phyloP scores from a whole-genome alignment of 2,113 vertebrate species.

The Pogona vitticeps region DNA sequence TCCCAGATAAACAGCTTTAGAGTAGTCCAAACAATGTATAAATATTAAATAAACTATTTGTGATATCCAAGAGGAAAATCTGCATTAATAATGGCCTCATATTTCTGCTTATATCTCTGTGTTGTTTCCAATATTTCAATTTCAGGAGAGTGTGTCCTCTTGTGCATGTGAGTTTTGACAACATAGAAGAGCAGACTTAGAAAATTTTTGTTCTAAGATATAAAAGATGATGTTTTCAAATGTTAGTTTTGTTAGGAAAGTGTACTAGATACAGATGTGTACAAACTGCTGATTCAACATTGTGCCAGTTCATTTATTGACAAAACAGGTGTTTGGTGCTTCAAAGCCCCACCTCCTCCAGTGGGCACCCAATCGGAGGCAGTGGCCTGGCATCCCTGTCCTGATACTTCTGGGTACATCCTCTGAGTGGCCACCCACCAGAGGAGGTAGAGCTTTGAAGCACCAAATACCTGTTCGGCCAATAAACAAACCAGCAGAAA shows the following conservation, averaged over 20 bases:
- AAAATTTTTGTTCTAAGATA: background rate
- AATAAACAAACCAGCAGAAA: too few relatives aligned
- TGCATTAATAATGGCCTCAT: conserved; percentile 33
- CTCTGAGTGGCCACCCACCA: too few relatives aligned
- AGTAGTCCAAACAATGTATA: conserved; percentile 47
- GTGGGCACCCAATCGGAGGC: too few relatives aligned
- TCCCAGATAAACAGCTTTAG: conserved; percentile 54
- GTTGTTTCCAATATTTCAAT: background rate
- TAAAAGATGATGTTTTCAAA: background rate
- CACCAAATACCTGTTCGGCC: too few relatives aligned
- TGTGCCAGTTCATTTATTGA: too few relatives aligned
- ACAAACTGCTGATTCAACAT: background rate
- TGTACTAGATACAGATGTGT: background rate
- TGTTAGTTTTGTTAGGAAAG: background rate
- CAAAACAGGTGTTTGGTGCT: too few relatives aligned
- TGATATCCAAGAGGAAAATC: conserved; percentile 39
- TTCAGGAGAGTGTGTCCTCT: too few relatives aligned
- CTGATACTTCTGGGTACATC: too few relatives aligned
- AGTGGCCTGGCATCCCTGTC: too few relatives aligned
- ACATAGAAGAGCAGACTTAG: background rate
- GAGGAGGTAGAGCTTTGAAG: too few relatives aligned
- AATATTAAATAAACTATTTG: conserved; percentile 52
- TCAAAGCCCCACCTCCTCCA: too few relatives aligned
- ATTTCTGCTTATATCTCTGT: conserved; percentile 26
- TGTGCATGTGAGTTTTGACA: background rate